These are phyloP conservation scores for Omphaloscelis lunosa DNA, from an alignment of 2,888 invertebrate species.

Conservation along the genomic window DNA sequence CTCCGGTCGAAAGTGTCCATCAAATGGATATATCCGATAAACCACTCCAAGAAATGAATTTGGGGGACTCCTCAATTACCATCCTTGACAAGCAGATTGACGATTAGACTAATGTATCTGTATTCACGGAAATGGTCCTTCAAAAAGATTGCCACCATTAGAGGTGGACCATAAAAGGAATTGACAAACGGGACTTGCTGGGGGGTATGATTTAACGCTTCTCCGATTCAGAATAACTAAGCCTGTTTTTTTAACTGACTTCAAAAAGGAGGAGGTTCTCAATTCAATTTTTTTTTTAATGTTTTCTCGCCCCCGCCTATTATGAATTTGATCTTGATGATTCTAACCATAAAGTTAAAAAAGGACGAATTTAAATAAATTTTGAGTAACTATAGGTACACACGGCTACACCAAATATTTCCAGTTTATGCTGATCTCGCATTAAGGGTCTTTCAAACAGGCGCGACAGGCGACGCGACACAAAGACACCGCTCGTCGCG, in stretches of 20 bases:
- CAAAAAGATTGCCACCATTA: conserved; percentile 12
- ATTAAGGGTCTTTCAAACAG: too few species aligned
- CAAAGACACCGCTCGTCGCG: too few species aligned
- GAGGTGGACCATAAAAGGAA: background rate
- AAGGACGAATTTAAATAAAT: background rate
- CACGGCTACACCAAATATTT: too few species aligned
- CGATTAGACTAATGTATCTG: conserved; percentile 56
- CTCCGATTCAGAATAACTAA: background rate
- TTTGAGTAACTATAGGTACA: background rate
- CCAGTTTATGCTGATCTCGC: too few species aligned
- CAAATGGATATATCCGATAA: conserved; percentile 34
- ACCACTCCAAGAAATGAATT: conserved; percentile 42
- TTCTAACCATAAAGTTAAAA: background rate
- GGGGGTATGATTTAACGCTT: background rate
- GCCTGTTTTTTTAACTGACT: background rate
- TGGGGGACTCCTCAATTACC: conserved; percentile 34
- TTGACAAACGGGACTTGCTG: background rate
- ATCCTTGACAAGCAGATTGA: conserved; percentile 30
- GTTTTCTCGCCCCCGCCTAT: too few species aligned
- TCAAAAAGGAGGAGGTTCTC: too few species aligned
- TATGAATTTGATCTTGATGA: too few species aligned
- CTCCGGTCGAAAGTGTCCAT: conserved; percentile 17
- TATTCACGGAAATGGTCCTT: conserved; percentile 22
- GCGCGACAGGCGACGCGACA: too few species aligned
- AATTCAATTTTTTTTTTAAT: too few species aligned